Evolutionary conservation across 1,140 invertebrate species (phyloP).

Genomic region (Coboldia fuscipes): DNA sequence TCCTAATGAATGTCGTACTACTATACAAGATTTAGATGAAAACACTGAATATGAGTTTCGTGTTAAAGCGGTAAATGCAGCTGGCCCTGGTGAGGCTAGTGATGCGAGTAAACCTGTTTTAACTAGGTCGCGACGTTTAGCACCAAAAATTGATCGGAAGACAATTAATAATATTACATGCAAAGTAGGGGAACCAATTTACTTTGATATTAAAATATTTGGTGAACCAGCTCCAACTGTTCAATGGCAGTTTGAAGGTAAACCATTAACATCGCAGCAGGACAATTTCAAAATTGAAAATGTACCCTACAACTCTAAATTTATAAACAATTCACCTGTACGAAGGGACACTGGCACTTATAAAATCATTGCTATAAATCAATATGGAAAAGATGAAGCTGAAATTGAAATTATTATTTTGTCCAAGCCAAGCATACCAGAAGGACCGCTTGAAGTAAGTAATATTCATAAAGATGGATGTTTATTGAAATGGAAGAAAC

Average conservation of each 20-base stretch:
- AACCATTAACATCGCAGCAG: slow-evolving; percentile 28
- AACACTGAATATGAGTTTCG: slow-evolving; percentile 95
- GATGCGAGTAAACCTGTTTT: slow-evolving; percentile 76
- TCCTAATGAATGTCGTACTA: slow-evolving; percentile 51
- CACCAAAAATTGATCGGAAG: slow-evolving; percentile 80
- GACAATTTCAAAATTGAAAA: slow-evolving; percentile 44
- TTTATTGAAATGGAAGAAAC: slow-evolving; percentile 92
- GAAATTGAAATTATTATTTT: slow-evolving; percentile 71
- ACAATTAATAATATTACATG: slow-evolving; percentile 66
- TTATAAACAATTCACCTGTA: slow-evolving; percentile 58
- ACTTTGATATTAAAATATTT: slow-evolving; percentile 75
- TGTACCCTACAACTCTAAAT: slow-evolving; percentile 69
- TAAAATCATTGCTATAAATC: slow-evolving; percentile 65
- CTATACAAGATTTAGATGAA: slow-evolving; percentile 76
- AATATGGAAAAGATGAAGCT: slow-evolving; percentile 72
- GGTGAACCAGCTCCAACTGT: slow-evolving; percentile 86
- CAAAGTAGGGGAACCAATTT: slow-evolving; percentile 79
- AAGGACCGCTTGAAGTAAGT: slow-evolving; percentile 87
- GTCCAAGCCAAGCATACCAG: slow-evolving; percentile 81
- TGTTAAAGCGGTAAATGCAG: slow-evolving; percentile 88
- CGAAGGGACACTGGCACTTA: slow-evolving; percentile 71
- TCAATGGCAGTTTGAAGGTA: slow-evolving; percentile 37
- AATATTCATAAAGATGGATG: slow-evolving; percentile 88
- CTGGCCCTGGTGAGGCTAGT: slow-evolving; percentile 77
- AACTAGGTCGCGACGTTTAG: slow-evolving; percentile 78